phyloP scores from a whole-genome alignment of 2,888 invertebrate genomes.

The Margaritifera margaritifera region DNA sequence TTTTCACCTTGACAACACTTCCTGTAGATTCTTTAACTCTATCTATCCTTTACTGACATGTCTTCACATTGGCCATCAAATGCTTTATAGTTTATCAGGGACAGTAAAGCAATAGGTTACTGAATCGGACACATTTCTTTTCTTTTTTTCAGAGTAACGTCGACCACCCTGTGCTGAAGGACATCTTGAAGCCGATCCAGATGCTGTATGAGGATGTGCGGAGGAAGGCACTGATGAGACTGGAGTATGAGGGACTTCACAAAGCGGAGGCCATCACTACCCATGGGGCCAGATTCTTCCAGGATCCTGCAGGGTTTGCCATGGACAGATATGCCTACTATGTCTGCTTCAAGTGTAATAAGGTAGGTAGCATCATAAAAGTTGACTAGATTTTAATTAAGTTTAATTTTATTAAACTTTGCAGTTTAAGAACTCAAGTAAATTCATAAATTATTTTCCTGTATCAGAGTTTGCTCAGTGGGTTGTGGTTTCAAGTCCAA shows the following conservation, averaged over 20 bases:
- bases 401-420: background rate
- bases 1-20: too few species aligned
- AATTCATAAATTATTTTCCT: too few species aligned
- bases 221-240: conserved; percentile 93
- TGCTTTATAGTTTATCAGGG: too few species aligned
- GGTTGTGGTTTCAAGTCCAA: too few species aligned
- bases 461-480: too few species aligned
- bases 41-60: too few species aligned
- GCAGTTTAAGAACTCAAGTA: background rate
- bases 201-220: conserved; percentile 90
- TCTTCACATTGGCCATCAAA: too few species aligned
- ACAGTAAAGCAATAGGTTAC: too few species aligned
- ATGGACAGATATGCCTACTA: conserved; percentile 99
- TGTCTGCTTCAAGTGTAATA: conserved; percentile 92
- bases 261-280: conserved; percentile 81
- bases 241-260: conserved; percentile 95
- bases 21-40: too few species aligned
- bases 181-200: conserved; percentile 86
- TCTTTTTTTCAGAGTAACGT: conserved; percentile 77
- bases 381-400: background rate
- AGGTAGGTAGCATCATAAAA: conserved; percentile 64
- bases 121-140: too few species aligned
- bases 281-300: conserved; percentile 81
- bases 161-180: conserved; percentile 85
- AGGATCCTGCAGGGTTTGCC: conserved; percentile 90